Base-by-base conservation (phyloP, 2,113 vertebrate species). In the Tachycineta bicolor region DNA sequence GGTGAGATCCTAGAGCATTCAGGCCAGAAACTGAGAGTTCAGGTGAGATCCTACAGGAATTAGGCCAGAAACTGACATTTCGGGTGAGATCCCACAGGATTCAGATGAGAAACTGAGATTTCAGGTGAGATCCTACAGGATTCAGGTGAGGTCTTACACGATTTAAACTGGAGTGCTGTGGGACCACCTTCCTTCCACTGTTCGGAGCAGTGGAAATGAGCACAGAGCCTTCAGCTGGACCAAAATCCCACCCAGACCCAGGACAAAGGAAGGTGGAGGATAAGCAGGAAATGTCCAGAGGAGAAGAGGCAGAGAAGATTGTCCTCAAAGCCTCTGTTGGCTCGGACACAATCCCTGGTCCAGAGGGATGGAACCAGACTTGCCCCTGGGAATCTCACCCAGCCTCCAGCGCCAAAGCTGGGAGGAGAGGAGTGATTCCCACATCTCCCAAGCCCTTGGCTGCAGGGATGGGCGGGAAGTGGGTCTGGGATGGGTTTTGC, bases 101-200 rank as follows among this genome's bases (percentile, higher is more conserved):
- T 62, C 7, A 62, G 16, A 10, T 1, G 1, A 11, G 46, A 0
- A 49, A 33, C 0, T 4, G 10, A 39, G 26, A 25, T 0, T 10
- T n/a, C 6, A 28, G 0, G 8, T 4, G 23, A 41, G 14, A 47
- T 34, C 19, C 14, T 5, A 4, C 4, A 53, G 39, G 39, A 53
- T 43, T 65, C 19, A 16, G 19, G 8, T 5, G 28, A 41, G 14
- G 39, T 34, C 19, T 11, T 5, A 4, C 4, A 53, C 31, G 39
- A 53, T 43, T 65, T 21, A 39, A 10, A 2, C 52, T 17, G 1
- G n/a, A 63, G 8, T 4, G 1, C 24, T 19, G 14, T 79, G 79
- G 21, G 59, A 24, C 11, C 9, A 1, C 20, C 49, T n/a, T n/a
- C n/a, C n/a, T n/a, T n/a, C n/a, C n/a, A n/a, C n/a, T 5, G 10